phyloP scores from a whole-genome alignment of 2,113 vertebrate genomes.

The Nipponia nippon region DNA sequence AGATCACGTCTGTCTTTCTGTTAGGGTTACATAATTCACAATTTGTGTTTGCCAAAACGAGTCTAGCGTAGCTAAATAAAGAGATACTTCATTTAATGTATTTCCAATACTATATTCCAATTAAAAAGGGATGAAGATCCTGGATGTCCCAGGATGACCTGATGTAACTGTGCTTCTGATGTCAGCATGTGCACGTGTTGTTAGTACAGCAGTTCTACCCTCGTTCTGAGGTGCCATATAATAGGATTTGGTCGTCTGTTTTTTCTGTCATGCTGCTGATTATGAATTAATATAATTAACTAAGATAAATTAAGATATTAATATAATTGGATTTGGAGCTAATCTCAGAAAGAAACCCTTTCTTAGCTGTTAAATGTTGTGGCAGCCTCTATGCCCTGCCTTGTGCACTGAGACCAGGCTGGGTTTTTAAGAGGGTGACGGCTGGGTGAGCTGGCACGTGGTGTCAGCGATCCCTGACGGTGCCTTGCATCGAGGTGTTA shows the following conservation, averaged over 20 bases:
- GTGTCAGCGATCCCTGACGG: accelerated
- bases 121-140: not conserved
- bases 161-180: not conserved
- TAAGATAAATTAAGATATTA: not conserved
- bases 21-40: not conserved
- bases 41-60: not conserved
- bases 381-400: not conserved
- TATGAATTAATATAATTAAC: conserved; percentile 11
- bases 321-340: not conserved
- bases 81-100: not conserved
- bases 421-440: not conserved
- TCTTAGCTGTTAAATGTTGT: not conserved
- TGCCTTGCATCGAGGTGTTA: not conserved
- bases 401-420: accelerated
- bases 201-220: not conserved
- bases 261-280: not conserved
- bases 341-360: not conserved
- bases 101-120: not conserved
- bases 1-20: not conserved
- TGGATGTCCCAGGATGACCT: not conserved
- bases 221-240: not conserved
- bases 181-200: not conserved
- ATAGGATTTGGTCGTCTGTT: not conserved
- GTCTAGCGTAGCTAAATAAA: not conserved
- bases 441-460: too few species aligned